These are phyloP conservation scores for Bradypodion pumilum DNA, from an alignment of 2,797 vertebrate species.

Conservation along the genomic window DNA sequence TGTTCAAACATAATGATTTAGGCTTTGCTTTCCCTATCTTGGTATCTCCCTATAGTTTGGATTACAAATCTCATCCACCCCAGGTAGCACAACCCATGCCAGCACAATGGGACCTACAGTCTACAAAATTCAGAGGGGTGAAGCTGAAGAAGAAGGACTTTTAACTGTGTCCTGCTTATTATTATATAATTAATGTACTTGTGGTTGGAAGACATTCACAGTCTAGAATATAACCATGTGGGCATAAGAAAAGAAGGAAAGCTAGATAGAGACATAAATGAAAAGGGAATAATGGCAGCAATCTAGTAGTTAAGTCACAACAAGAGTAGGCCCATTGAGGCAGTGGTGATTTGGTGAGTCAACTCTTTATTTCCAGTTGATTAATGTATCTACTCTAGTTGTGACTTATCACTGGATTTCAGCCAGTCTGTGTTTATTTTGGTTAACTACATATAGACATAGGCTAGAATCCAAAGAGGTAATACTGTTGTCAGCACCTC, in stretches of 20 bases:
- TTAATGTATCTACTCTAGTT: too few species aligned
- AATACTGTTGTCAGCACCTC: not conserved
- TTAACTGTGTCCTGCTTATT: not conserved
- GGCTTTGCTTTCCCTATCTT: not conserved
- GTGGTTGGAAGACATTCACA: not conserved
- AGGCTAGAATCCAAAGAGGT: not conserved
- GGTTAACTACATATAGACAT: not conserved
- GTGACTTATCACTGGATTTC: too few species aligned
- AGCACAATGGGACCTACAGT: not conserved
- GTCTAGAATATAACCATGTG: not conserved
- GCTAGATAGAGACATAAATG: not conserved
- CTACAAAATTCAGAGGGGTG: not conserved
- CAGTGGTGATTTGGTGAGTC: too few species aligned
- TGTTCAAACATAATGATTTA: not conserved
- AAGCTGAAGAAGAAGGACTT: not conserved
- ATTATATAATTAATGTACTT: not conserved
- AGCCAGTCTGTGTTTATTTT: not conserved
- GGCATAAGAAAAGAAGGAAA: not conserved
- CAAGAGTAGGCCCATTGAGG: too few species aligned
- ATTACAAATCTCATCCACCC: not conserved
- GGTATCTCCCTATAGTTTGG: not conserved
- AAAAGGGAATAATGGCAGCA: not conserved
- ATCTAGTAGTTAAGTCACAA: too few species aligned
- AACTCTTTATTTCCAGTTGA: too few species aligned
- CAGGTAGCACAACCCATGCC: not conserved